Evolutionary conservation across 1,140 invertebrate species (phyloP).

Genomic region (Sinonovacula constricta): DNA sequence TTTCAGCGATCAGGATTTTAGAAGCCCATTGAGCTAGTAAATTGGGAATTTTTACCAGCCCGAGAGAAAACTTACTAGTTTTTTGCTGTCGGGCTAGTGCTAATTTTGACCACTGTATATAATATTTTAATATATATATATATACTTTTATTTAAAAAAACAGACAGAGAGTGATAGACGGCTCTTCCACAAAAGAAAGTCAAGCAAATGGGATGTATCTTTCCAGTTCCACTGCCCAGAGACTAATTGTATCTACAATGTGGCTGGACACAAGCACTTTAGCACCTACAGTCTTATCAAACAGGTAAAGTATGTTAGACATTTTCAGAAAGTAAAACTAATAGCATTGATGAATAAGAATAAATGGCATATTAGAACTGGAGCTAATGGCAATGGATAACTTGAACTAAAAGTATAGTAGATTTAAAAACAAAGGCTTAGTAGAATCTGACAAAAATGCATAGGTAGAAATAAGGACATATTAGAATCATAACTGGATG

Average conservation of each 20-base stretch:
- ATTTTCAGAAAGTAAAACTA: not conserved
- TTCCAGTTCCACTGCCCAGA: conserved; percentile 55
- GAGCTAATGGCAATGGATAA: not conserved
- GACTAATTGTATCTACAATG: conserved; percentile 35
- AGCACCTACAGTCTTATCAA: conserved; percentile 35
- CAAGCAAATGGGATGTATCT: not conserved
- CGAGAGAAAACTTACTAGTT: not conserved
- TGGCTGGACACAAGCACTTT: conserved; percentile 41
- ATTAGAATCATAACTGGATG: too few species aligned
- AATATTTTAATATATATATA: not conserved
- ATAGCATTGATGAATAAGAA: not conserved
- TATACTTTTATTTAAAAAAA: conserved; percentile 7
- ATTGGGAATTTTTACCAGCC: too few species aligned
- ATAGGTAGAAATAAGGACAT: not conserved
- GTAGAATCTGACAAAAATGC: not conserved
- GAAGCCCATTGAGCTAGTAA: not conserved
- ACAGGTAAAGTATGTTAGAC: conserved; percentile 32
- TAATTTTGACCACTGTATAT: not conserved
- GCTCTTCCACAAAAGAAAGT: conserved; percentile 34
- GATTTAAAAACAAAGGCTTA: not conserved
- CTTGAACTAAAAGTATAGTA: not conserved
- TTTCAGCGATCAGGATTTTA: too few species aligned
- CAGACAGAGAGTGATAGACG: conserved; percentile 34
- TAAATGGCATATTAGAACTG: too few species aligned
- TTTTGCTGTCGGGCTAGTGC: not conserved